Base-by-base conservation (phyloP, 2,113 vertebrate genomes). In the Anhinga anhinga region DNA sequence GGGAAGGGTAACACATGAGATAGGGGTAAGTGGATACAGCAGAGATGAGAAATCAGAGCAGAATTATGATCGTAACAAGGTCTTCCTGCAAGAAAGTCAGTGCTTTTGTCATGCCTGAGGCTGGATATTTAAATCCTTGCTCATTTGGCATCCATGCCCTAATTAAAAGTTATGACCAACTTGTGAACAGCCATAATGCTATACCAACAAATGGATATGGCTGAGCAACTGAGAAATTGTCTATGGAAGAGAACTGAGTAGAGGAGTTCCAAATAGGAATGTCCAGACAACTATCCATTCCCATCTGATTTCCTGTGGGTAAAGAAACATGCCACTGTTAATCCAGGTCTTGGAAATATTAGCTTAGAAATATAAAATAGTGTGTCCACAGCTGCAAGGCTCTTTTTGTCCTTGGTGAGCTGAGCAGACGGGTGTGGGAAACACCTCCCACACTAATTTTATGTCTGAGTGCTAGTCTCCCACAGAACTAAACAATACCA, bases 361-460 rank as follows among this genome's bases (percentile, higher is more conserved):
- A 87, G 3, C 6, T 76, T 59, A 76, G 65, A 70, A 79, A 76
- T 5, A 72, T 20, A 65, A 76, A 93, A 65, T 29, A 76, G 7
- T 20, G 2, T 15, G 32, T 72, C 73, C 30, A 50, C 71, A 86
- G 58, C 67, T 93, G 53, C 49, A 93, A 72, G 9, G 6, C 5
- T 72, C 10, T 72, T 94, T 93, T 76, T 29, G n/a, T 84, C 26
- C 53, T 77, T 47, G 29, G n/a, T 80, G 38, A 81, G 12, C 58
- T 56, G 29, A 93, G 79, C 74, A 96, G 82, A 82, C 0, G 0
- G 38, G 13, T 86, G 62, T 80, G 62, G 45, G 53, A 92, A 92
- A 96, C 18, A 77, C 34, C 78, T 90, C 85, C 79, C 49, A 92
- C 50, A 50, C 58, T 81, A 45, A 70, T 88, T 96, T 95, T 78